These are phyloP conservation scores for Abramis brama DNA, from an alignment of 2,113 vertebrate genomes.

Conservation along the genomic window DNA sequence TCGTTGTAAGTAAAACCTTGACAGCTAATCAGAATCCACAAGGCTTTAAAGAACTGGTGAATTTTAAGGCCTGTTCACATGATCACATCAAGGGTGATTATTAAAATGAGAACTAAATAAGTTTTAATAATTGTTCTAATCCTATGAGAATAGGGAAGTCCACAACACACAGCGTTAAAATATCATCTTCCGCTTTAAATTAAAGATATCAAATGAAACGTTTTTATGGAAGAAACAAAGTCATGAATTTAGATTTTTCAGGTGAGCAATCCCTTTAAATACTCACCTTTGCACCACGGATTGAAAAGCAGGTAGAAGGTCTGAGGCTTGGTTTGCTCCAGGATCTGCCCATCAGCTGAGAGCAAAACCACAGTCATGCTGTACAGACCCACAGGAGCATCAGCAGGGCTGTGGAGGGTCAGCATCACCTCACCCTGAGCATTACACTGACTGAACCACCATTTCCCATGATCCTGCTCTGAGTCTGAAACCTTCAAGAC, in stretches of 20 bases:
- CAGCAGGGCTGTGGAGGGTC: slow-evolving; percentile 78
- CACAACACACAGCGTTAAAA: too few species aligned
- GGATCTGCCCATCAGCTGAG: slow-evolving; percentile 66
- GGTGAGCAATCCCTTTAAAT: not conserved
- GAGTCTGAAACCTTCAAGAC: slow-evolving; percentile 68
- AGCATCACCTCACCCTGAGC: slow-evolving; percentile 69
- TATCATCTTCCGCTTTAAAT: not conserved
- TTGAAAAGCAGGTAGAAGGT: slow-evolving; percentile 90
- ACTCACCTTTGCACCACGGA: slow-evolving; percentile 89
- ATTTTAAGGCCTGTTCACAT: too few species aligned
- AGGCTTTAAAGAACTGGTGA: not conserved
- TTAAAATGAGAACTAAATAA: too few species aligned
- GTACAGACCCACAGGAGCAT: slow-evolving; percentile 84
- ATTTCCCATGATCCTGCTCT: slow-evolving; percentile 51
- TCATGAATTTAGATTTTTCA: too few species aligned
- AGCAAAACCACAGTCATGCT: slow-evolving; percentile 72
- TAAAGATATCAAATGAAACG: too few species aligned
- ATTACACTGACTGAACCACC: slow-evolving; percentile 74
- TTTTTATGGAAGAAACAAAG: too few species aligned
- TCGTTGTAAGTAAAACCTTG: too few species aligned
- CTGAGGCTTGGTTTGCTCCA: slow-evolving; percentile 66
- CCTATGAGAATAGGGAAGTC: too few species aligned
- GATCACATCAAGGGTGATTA: too few species aligned
- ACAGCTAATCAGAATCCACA: not conserved
- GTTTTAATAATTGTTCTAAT: too few species aligned